Evolutionary conservation across 2,113 vertebrate species (phyloP), one percentile per base, ranked within the genome.

Genomic region (Ahaetulla prasina): DNA sequence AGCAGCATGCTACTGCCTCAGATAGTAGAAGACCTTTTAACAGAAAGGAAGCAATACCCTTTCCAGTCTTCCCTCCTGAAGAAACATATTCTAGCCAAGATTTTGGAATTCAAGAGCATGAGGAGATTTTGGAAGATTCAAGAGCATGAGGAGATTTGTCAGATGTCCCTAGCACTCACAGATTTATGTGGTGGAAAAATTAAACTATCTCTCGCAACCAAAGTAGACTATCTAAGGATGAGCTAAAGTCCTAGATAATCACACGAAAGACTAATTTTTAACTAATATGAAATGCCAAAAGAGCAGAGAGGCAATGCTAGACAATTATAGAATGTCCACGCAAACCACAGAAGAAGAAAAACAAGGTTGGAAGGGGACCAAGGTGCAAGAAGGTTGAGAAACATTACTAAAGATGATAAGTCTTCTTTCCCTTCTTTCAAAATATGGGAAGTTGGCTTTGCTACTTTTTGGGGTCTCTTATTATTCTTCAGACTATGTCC

Each of bases 21-120:
- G 97, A 97, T 97, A 97, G 96, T 97, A 97, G 96, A 97, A 87
- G 94, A 96, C 94, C 96, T 97, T 97, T 97, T 95, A 97, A 94
- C 94, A 68, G 88, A 95, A 93, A 96, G 96, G 97, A 95, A 96
- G 96, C 97, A 97, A 96, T 93, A 94, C 54, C 95, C 96, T 94
- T 96, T 35, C 45, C 25, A 43, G 8, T 54, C 50, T 92, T 92
- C 88, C 68, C 91, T 92, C 60, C 89, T 95, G 96, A 91, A 95
- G 93, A 93, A 95, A 96, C 96, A 95, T 96, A 91, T 93, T 94
- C 91, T 90, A 80, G 27, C 91, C 96, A 94, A 94, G 47, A 52
- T 85, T 94, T 93, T 93, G 92, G 94, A 91, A 92, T 16, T 43
- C 90, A 86, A 86, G 94, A 96, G 96, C 93, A 93, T 87, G 91